A percentile compares a stretch with the other conserved stretches of the same genome.
phyloP scores from a whole-genome alignment of 2,888 invertebrate genomes.

The Sphaeridia pumilis region DNA sequence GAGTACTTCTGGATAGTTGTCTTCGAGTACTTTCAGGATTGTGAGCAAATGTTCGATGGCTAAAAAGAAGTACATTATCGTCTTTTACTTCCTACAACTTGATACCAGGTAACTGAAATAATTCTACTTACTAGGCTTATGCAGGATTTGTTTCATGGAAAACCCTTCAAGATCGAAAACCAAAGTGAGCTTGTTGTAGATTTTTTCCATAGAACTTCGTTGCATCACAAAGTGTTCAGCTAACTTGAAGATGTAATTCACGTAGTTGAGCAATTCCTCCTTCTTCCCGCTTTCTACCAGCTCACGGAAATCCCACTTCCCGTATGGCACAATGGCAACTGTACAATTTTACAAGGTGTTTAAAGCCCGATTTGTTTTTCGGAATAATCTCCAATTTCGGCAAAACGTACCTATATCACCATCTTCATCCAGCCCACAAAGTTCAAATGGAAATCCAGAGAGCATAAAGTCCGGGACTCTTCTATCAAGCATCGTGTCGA shows the following conservation, averaged over 20 bases:
- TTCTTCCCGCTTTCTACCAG: conserved; percentile 22
- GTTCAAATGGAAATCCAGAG: conserved; percentile 14
- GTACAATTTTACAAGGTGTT: neutral
- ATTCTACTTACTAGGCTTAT: conserved; percentile 11
- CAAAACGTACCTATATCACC: conserved; percentile 9
- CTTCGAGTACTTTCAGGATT: conserved; percentile 6
- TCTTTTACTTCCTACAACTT: too few species aligned
- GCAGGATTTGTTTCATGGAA: conserved; percentile 10
- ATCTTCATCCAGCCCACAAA: conserved; percentile 21
- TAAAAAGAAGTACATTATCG: neutral
- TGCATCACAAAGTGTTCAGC: conserved; percentile 2
- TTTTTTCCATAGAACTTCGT: neutral
- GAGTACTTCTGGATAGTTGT: conserved; percentile 11
- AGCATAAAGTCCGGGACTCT: conserved; percentile 6
- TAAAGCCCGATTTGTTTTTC: neutral
- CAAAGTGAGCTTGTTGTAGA: conserved; percentile 5
- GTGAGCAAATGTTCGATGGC: conserved; percentile 10
- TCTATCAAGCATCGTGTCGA: conserved; percentile 17
- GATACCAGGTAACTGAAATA: too few species aligned
- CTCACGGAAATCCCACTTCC: conserved; percentile 27
- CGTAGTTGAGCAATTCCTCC: conserved; percentile 7
- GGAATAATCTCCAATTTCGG: neutral
- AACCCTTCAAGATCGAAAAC: conserved; percentile 15
- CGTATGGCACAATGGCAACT: conserved; percentile 28
- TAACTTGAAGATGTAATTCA: conserved; percentile 12